Percentiles rank a stretch among this genome's conserved stretches.
Conservation (phyloP, 2,797 vertebrate genomes). For the Gambusia yucatana region DNA sequence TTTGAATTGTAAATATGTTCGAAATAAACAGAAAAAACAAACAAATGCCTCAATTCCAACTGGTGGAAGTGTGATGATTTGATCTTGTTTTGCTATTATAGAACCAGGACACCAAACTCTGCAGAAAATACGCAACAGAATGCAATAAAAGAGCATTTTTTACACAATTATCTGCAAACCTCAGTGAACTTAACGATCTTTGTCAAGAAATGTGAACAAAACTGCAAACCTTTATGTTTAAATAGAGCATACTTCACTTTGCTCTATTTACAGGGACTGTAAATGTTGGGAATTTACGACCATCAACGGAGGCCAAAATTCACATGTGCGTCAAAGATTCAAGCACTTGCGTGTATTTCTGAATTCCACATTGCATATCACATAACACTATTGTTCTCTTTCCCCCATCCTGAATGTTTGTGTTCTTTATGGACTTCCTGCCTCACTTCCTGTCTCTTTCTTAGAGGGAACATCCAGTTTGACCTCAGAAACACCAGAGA, state of each 20-base stretch:
- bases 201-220: neutral
- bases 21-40: neutral
- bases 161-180: neutral
- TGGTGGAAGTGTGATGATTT: neutral
- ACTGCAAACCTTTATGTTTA: neutral
- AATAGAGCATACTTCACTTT: neutral
- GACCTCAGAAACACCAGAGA: constrained; percentile 29
- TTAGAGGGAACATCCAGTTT: constrained; percentile 30
- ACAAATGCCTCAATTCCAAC: neutral
- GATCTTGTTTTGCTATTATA: neutral
- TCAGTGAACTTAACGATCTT: neutral
- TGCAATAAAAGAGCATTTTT: neutral
- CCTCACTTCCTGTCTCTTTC: constrained; percentile 66
- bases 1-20: too few species aligned
- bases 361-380: constrained; percentile 23
- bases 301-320: constrained; percentile 4
- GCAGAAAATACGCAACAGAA: neutral
- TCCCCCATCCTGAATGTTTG: constrained; percentile 42
- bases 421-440: constrained; percentile 67
- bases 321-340: constrained; percentile 22
- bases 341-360: constrained; percentile 15
- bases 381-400: constrained; percentile 63
- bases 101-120: neutral
- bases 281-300: neutral
- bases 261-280: neutral